phyloP scores from a whole-genome alignment of 1,140 invertebrate species.

The Bombus affinis region DNA sequence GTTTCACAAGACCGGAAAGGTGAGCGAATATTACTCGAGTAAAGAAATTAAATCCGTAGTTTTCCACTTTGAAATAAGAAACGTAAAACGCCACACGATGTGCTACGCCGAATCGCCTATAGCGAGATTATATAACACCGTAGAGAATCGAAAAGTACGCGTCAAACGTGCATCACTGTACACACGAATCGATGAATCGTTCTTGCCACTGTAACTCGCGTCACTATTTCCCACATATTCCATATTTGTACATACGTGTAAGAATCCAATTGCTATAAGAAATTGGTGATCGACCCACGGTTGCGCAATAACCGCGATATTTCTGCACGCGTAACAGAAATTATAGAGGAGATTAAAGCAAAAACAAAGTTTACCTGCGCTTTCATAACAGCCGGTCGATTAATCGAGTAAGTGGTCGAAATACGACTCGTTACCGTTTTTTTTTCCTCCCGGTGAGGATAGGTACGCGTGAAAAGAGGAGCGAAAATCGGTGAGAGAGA shows the following conservation, averaged over 20 bases:
- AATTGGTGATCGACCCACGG: background rate
- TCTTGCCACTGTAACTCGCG: background rate
- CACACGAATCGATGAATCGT: background rate
- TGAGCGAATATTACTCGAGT: constrained; percentile 8
- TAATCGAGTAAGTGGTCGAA: constrained; percentile 23
- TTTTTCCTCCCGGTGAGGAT: background rate
- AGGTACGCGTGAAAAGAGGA: constrained; percentile 19
- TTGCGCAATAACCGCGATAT: constrained; percentile 21
- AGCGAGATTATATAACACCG: constrained; percentile 4
- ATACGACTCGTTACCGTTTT: background rate
- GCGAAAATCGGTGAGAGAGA: background rate
- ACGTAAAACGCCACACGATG: background rate
- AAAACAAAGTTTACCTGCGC: background rate
- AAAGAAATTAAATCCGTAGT: background rate
- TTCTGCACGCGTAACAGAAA: background rate
- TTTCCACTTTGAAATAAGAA: background rate
- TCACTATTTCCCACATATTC: no score
- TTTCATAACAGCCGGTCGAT: background rate
- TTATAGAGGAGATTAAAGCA: background rate
- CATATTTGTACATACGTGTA: background rate
- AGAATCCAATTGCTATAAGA: background rate
- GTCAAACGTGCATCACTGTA: background rate
- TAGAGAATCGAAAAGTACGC: background rate
- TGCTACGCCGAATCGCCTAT: no score
- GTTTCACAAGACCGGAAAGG: background rate